Conservation (phyloP, 1,140 invertebrate species). For the Plutomurus gul region DNA sequence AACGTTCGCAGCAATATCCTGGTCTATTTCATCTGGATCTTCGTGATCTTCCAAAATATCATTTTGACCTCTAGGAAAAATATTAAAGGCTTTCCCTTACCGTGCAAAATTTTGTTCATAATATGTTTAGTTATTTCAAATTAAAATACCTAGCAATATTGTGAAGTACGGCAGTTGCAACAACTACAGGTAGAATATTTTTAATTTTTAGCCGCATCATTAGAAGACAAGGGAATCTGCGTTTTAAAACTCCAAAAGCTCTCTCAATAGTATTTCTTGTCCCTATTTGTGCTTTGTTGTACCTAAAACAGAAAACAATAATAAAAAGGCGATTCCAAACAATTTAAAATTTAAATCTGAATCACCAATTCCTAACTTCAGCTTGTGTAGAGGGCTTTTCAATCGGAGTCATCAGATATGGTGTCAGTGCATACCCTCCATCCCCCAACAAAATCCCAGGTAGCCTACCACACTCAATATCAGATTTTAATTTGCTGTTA, state of each 20-base stretch:
- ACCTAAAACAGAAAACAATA: conserved; percentile 32
- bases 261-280: conserved; percentile 59
- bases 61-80: no score
- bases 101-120: no score
- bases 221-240: conserved; percentile 60
- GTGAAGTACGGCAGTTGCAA: conserved; percentile 58
- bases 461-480: neutral
- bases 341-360: neutral
- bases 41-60: no score
- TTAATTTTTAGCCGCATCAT: conserved; percentile 54
- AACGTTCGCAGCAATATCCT: no score
- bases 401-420: neutral
- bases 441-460: neutral
- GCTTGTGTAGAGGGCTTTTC: neutral
- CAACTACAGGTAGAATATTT: conserved; percentile 55
- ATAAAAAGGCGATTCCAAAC: neutral
- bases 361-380: neutral
- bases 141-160: conserved; percentile 58
- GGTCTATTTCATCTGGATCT: no score
- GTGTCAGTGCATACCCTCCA: neutral
- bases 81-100: no score
- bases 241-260: conserved; percentile 57
- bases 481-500: neutral
- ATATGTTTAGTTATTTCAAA: no score
- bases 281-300: conserved; percentile 58